phyloP scores from a whole-genome alignment of 2,113 vertebrate species.

The Paramormyrops kingsleyae region DNA sequence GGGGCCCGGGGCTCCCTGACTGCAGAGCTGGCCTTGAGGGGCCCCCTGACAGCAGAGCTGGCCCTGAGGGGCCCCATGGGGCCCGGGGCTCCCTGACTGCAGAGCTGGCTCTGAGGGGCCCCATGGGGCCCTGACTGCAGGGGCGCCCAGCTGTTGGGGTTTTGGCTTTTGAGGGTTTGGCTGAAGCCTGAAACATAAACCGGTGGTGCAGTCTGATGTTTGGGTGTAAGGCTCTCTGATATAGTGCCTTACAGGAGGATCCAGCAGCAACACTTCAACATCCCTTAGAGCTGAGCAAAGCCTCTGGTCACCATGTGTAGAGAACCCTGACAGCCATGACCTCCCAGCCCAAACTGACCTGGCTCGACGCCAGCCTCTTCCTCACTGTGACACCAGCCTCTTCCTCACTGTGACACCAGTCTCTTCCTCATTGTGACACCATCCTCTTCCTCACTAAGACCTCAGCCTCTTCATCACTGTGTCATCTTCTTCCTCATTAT shows the following conservation, averaged over 20 bases:
- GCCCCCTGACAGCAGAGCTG: background rate
- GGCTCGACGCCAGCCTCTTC: no score
- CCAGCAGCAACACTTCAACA: background rate
- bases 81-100: background rate
- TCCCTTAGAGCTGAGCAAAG: background rate
- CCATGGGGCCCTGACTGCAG: background rate
- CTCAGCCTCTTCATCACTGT: background rate
- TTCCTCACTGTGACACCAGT: no score
- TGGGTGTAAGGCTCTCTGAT: background rate
- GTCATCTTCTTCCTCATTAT: background rate
- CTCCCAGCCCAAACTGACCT: no score
- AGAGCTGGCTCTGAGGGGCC: background rate
- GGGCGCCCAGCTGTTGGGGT: background rate
- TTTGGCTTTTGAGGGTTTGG: background rate
- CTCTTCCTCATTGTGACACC: background rate
- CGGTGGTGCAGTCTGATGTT: background rate
- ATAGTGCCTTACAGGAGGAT: background rate
- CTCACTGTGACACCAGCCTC: background rate
- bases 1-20: background rate
- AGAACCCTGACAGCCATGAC: no score
- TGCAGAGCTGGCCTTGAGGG: background rate
- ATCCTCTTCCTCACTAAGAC: background rate
- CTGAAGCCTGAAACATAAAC: background rate
- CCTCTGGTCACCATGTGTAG: no score
- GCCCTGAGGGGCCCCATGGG: background rate